These are phyloP conservation scores for Zaprionus taronus DNA, from an alignment of 1,140 invertebrate genomes.

Conservation along the genomic window DNA sequence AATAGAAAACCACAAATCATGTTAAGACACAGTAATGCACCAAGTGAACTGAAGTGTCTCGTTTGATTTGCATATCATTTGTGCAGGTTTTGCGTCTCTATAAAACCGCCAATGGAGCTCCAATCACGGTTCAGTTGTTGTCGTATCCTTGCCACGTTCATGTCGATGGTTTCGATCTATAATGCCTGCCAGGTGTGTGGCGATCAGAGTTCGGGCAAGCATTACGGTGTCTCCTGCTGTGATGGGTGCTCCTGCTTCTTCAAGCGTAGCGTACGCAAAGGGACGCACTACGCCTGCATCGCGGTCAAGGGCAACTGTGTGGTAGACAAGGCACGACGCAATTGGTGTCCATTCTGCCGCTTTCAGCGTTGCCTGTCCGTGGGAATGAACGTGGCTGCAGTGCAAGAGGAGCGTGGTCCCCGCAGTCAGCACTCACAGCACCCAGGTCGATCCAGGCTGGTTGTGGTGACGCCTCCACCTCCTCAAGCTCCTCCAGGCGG, in stretches of 20 bases:
- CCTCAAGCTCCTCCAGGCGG: neutral
- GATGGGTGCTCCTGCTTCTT: constrained; percentile 96
- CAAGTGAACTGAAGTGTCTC: constrained; percentile 38
- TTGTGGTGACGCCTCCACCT: constrained; percentile 47
- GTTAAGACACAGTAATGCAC: constrained; percentile 57
- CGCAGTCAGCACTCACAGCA: constrained; percentile 73
- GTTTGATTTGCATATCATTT: constrained; percentile 81
- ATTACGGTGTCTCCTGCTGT: constrained; percentile 94
- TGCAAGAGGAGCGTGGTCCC: constrained; percentile 92
- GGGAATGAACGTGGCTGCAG: constrained; percentile 92
- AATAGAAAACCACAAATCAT: constrained; percentile 74
- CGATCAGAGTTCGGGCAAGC: constrained; percentile 94
- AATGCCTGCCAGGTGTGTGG: constrained; percentile 90
- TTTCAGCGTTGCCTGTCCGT: constrained; percentile 91
- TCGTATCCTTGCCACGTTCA: constrained; percentile 24
- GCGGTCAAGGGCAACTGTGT: constrained; percentile 91
- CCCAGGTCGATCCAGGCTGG: neutral
- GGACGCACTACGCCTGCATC: constrained; percentile 90
- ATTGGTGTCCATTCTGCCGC: constrained; percentile 95
- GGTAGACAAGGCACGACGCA: constrained; percentile 92
- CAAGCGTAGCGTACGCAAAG: constrained; percentile 90
- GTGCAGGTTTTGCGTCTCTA: constrained; percentile 43
- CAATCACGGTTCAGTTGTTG: constrained; percentile 19
- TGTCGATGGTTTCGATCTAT: constrained; percentile 46
- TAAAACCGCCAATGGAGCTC: constrained; percentile 60